These are phyloP conservation scores for Eupelmus urozonus DNA, from an alignment of 2,888 invertebrate genomes.

Conservation along the genomic window DNA sequence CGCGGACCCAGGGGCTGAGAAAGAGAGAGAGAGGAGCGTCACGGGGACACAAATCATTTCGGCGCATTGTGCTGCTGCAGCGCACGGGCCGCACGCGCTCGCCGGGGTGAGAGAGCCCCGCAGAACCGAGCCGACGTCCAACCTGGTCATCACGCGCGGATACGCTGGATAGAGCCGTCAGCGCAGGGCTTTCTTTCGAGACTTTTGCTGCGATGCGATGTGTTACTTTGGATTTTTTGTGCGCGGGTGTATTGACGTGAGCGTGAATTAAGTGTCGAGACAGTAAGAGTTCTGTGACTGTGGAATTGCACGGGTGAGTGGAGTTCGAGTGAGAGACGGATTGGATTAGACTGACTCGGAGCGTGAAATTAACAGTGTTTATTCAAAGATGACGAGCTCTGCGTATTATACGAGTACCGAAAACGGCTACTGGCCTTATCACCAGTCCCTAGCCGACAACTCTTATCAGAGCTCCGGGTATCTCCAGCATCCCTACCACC, in stretches of 20 bases:
- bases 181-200: neutral
- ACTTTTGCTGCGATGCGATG: neutral
- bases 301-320: neutral
- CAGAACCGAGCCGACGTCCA: slow-evolving; percentile 64
- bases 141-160: slow-evolving; percentile 60
- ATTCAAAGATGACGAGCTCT: slow-evolving; percentile 66
- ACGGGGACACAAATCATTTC: slow-evolving; percentile 72
- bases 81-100: slow-evolving; percentile 57
- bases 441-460: neutral
- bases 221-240: neutral
- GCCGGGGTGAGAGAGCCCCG: slow-evolving; percentile 14
- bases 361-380: neutral
- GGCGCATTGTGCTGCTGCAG: slow-evolving; percentile 66
- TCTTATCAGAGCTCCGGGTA: slow-evolving; percentile 8
- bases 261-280: neutral
- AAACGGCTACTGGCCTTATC: slow-evolving; percentile 66
- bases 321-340: neutral
- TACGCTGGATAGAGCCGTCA: neutral
- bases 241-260: neutral
- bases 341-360: neutral
- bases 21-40: too few species aligned
- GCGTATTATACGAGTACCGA: slow-evolving; percentile 64
- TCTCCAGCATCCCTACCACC: slow-evolving; percentile 22
- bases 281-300: neutral
- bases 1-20: slow-evolving; percentile 65